Percentiles rank a stretch among this genome's conserved stretches.
Conservation (phyloP, 1,140 invertebrate genomes). For the Stegodyphus dumicola region DNA sequence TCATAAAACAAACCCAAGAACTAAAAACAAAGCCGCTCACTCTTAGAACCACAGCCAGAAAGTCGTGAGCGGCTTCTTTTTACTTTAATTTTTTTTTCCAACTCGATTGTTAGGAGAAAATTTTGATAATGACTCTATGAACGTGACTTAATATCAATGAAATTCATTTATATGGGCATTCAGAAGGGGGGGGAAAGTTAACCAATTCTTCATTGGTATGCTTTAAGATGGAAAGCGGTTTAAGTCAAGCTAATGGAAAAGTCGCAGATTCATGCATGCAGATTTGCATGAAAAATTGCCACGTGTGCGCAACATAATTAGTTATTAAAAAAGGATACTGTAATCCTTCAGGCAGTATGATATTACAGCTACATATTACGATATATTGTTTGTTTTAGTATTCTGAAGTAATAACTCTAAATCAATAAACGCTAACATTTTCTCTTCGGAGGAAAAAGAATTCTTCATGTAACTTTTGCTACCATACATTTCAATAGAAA, state of each 20-base stretch:
- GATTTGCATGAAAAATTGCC: background rate
- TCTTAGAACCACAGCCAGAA: constrained; percentile 1
- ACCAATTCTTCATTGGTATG: background rate
- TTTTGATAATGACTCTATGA: constrained; percentile 32
- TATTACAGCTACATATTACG: too few relatives aligned
- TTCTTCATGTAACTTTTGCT: too few relatives aligned
- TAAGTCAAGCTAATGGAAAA: background rate
- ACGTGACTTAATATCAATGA: constrained; percentile 48
- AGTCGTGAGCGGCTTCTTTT: constrained; percentile 20
- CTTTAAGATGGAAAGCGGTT: background rate
- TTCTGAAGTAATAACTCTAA: too few relatives aligned
- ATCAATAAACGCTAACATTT: too few relatives aligned
- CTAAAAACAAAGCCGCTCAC: background rate
- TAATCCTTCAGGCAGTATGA: too few relatives aligned
- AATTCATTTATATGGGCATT: constrained; percentile 16
- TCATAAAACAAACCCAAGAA: background rate
- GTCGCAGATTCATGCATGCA: background rate
- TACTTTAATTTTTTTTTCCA: constrained; percentile 1
- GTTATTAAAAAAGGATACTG: too few relatives aligned
- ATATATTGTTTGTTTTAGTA: too few relatives aligned
- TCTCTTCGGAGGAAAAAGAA: too few relatives aligned
- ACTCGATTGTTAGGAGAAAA: constrained; percentile 28
- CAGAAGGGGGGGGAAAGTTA: background rate
- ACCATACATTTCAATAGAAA: too few relatives aligned
- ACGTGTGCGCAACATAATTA: background rate